These are phyloP conservation scores for Pteronotus mesoamericanus DNA, from an alignment of 2,797 vertebrate genomes.

Conservation along the genomic window DNA sequence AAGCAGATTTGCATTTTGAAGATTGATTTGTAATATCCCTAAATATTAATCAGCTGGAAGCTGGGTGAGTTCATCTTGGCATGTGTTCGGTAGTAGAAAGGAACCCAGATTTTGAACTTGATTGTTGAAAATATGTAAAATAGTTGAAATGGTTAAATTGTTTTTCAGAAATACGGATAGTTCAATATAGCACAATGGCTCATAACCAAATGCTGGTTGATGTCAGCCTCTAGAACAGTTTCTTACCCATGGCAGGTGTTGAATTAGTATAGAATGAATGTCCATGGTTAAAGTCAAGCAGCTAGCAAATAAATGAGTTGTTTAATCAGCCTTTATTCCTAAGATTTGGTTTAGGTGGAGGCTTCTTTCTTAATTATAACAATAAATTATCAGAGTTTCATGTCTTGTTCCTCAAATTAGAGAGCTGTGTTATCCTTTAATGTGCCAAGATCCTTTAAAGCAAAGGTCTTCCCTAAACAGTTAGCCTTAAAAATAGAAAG, in stretches of 20 bases:
- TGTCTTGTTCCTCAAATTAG: conserved; percentile 47
- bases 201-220: neutral
- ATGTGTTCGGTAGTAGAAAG: neutral
- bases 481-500: conserved; percentile 62
- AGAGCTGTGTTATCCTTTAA: conserved; percentile 18
- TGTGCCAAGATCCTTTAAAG: conserved; percentile 56
- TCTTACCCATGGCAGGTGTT: neutral
- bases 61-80: neutral
- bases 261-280: conserved; percentile 18
- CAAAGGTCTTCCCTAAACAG: conserved; percentile 60
- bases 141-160: conserved; percentile 42
- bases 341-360: conserved; percentile 13
- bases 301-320: conserved; percentile 29
- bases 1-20: conserved; percentile 5
- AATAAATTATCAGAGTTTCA: conserved; percentile 46
- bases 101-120: conserved; percentile 25
- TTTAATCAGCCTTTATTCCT: conserved; percentile 11
- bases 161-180: conserved; percentile 1
- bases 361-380: conserved; percentile 41
- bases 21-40: conserved; percentile 52
- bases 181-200: neutral
- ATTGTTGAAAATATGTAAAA: conserved; percentile 7
- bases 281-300: neutral
- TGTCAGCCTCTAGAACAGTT: neutral
- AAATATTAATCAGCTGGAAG: conserved; percentile 19